A percentile compares a stretch with the other conserved stretches of the same genome.
phyloP scores from a whole-genome alignment of 2,888 invertebrate genomes.

The Philereme transversata region DNA sequence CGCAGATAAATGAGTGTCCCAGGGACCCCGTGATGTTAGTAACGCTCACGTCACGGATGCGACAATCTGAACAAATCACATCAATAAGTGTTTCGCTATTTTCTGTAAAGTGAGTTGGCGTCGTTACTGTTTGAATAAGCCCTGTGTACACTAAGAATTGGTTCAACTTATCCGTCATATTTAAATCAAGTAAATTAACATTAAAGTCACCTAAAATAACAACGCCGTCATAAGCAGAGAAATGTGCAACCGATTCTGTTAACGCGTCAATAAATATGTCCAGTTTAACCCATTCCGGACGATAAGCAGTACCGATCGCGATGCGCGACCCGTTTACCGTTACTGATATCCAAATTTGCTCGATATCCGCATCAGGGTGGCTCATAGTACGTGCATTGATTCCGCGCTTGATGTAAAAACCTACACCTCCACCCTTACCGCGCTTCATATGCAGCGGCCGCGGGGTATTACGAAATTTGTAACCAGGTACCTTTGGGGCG shows the following conservation, averaged over 20 bases:
- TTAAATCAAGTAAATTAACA: not conserved
- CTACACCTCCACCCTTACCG: no score
- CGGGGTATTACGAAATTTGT: no score
- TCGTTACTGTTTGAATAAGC: not conserved
- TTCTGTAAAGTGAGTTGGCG: conserved; percentile 1
- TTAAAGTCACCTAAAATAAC: conserved; percentile 2
- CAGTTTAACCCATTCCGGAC: not conserved
- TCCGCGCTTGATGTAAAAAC: no score
- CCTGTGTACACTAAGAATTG: not conserved
- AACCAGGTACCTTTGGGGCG: no score
- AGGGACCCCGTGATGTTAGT: no score
- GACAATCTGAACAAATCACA: not conserved
- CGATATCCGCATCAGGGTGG: no score
- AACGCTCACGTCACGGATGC: no score
- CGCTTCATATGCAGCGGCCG: no score
- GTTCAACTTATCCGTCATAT: not conserved
- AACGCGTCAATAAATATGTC: not conserved
- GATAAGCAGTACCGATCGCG: conserved; percentile 5
- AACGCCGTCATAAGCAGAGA: not conserved
- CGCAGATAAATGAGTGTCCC: no score
- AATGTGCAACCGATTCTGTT: conserved; percentile 1
- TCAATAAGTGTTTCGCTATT: conserved; percentile 2
- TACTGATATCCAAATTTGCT: no score
- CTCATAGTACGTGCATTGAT: no score
- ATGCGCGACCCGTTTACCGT: no score